Evolutionary conservation across 2,888 invertebrate species (phyloP).

Genomic region (Brachynemurus nebulosus): DNA sequence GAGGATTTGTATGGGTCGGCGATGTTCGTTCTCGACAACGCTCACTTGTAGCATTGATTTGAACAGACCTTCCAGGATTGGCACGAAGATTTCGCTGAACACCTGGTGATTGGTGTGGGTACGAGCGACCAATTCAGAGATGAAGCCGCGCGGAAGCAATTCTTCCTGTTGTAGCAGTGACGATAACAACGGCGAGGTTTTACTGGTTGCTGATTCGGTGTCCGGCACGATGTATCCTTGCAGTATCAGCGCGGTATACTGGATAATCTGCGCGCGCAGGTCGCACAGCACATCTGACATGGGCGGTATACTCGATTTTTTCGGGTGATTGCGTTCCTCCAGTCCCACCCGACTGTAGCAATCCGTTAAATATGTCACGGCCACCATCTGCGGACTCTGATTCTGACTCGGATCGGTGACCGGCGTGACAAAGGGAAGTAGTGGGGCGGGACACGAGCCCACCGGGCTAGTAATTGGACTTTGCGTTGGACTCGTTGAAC

Average conservation of each 20-base stretch:
- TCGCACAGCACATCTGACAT: constrained; percentile 49
- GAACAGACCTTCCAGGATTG: constrained; percentile 57
- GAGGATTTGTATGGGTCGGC: constrained; percentile 55
- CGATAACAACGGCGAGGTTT: constrained; percentile 49
- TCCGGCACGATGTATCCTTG: constrained; percentile 32
- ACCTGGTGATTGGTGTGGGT: constrained; percentile 44
- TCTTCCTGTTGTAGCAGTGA: constrained; percentile 54
- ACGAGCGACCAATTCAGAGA: constrained; percentile 38
- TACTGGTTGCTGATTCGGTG: constrained; percentile 33
- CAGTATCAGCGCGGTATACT: constrained; percentile 41
- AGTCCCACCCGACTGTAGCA: constrained; percentile 56
- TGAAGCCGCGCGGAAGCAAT: constrained; percentile 60
- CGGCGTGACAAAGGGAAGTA: constrained; percentile 21
- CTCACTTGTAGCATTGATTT: constrained; percentile 52
- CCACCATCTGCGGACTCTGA: constrained; percentile 21
- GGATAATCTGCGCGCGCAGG: constrained; percentile 39
- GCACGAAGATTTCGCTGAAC: constrained; percentile 46
- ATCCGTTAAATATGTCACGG: constrained; percentile 39
- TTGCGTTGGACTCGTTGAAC: constrained; percentile 31
- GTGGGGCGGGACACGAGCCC: constrained; percentile 25
- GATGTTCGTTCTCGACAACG: constrained; percentile 51
- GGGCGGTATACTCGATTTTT: constrained; percentile 60
- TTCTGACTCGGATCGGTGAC: background rate
- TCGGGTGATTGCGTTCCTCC: constrained; percentile 63
- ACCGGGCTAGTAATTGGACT: constrained; percentile 30